Percentiles rank a stretch among this genome's conserved stretches.
phyloP scores from a whole-genome alignment of 2,113 vertebrate genomes.

The Cranoglanis bouderius region DNA sequence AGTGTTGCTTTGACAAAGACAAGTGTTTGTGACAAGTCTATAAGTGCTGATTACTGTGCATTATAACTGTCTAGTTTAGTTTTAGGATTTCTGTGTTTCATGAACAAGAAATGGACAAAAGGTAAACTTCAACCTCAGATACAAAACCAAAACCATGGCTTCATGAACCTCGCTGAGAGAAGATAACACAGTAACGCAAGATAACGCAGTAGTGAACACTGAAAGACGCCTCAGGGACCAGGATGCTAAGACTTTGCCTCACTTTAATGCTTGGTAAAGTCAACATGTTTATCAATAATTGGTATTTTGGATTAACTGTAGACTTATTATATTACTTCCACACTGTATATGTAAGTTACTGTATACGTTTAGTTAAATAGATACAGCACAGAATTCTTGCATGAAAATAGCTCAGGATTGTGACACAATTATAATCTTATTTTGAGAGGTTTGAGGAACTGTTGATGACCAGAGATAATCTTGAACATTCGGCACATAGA shows the following conservation, averaged over 20 bases:
- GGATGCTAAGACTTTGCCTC: not conserved
- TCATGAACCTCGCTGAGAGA: not conserved
- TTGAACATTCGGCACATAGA: too few relatives aligned
- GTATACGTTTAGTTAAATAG: not conserved
- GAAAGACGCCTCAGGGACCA: not conserved
- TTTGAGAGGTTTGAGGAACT: too few relatives aligned
- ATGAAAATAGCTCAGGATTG: not conserved
- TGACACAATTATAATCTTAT: too few relatives aligned
- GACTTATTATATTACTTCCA: not conserved
- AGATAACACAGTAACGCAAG: too few relatives aligned
- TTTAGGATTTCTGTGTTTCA: not conserved
- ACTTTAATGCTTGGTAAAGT: not conserved
- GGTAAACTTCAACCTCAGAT: not conserved
- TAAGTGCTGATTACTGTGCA: not conserved
- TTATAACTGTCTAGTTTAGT: not conserved
- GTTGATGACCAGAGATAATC: too few relatives aligned
- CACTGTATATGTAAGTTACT: not conserved
- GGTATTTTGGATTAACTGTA: not conserved
- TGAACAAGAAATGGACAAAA: not conserved
- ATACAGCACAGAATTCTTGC: not conserved
- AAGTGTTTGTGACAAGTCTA: too few relatives aligned
- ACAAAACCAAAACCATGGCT: not conserved
- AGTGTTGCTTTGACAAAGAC: not conserved
- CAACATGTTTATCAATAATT: not conserved
- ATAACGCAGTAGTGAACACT: not conserved